These are phyloP conservation scores for Plagiodera versicolora DNA, from an alignment of 2,888 invertebrate species.

Conservation along the genomic window DNA sequence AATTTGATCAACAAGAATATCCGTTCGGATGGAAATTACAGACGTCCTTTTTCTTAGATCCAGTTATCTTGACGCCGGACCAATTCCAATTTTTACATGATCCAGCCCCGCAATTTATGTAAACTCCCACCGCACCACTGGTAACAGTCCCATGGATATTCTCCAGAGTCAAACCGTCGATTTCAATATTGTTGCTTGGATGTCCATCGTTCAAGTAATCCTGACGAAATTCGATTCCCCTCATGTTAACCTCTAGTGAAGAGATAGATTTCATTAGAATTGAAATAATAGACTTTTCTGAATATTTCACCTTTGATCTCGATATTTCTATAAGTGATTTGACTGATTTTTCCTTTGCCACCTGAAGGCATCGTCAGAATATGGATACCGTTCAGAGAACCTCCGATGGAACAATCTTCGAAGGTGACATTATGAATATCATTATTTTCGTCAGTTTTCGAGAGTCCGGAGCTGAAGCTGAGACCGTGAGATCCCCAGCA, in stretches of 20 bases:
- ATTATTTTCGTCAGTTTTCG: slow-evolving; percentile 2
- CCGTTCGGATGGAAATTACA: neutral
- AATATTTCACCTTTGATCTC: too few species aligned
- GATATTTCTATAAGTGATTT: slow-evolving; percentile 19
- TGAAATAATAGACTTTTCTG: too few species aligned
- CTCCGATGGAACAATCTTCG: slow-evolving; percentile 10
- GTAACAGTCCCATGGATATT: slow-evolving; percentile 18
- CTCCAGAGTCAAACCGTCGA: slow-evolving; percentile 9
- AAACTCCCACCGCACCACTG: slow-evolving; percentile 9
- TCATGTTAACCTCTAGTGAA: neutral
- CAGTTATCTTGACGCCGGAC: too few species aligned
- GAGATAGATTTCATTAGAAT: too few species aligned
- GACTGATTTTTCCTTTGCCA: slow-evolving; percentile 10
- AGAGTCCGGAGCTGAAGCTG: slow-evolving; percentile 17
- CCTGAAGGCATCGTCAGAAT: slow-evolving; percentile 14
- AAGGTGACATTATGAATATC: slow-evolving; percentile 15
- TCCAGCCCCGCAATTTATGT: slow-evolving; percentile 17
- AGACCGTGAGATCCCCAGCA: too few species aligned
- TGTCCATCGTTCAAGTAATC: slow-evolving; percentile 20
- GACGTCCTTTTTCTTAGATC: neutral
- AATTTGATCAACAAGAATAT: neutral
- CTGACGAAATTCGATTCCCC: slow-evolving; percentile 18
- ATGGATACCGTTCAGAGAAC: slow-evolving; percentile 19
- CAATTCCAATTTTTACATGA: too few species aligned
- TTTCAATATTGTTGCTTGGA: slow-evolving; percentile 11